These are phyloP conservation scores for Tachystola acroxantha DNA, from an alignment of 2,888 invertebrate genomes.

Conservation along the genomic window DNA sequence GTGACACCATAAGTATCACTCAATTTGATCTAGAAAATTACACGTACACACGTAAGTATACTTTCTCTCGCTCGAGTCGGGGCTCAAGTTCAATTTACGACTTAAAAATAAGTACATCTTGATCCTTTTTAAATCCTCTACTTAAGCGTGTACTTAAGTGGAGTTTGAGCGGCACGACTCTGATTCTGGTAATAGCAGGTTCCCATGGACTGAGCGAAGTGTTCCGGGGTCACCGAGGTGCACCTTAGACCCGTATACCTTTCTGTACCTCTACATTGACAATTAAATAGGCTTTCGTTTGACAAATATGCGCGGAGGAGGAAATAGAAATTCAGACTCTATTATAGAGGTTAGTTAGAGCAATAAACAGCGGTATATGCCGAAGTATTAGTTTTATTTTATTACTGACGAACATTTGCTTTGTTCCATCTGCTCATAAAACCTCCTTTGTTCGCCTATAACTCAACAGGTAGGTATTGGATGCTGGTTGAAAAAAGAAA, in stretches of 20 bases:
- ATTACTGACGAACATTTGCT: too few relatives aligned
- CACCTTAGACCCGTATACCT: constrained; percentile 27
- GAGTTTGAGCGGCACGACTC: constrained; percentile 3
- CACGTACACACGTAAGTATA: too few relatives aligned
- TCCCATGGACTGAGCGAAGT: constrained; percentile 28
- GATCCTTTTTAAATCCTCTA: constrained; percentile 4
- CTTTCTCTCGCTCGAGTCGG: constrained; percentile 38
- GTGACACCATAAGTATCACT: constrained; percentile 49
- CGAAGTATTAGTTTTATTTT: too few relatives aligned
- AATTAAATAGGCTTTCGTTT: constrained; percentile 26
- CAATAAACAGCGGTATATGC: too few relatives aligned
- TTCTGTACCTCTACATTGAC: constrained; percentile 24
- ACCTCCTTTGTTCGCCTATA: too few relatives aligned
- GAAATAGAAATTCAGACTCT: constrained; percentile 1
- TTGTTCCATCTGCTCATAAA: too few relatives aligned
- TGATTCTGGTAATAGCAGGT: constrained; percentile 18
- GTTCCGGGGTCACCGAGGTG: constrained; percentile 42
- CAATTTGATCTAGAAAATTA: constrained; percentile 33
- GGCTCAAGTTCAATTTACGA: not conserved
- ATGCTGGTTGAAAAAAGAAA: too few relatives aligned
- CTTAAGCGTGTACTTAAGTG: not conserved
- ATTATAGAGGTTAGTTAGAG: not conserved
- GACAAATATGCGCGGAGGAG: constrained; percentile 13
- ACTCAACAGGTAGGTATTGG: too few relatives aligned
- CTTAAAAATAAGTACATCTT: constrained; percentile 1